Evolutionary conservation across 2,797 vertebrate genomes (phyloP), one percentile per base, ranked within the genome.

Genomic region (Pygocentrus nattereri): DNA sequence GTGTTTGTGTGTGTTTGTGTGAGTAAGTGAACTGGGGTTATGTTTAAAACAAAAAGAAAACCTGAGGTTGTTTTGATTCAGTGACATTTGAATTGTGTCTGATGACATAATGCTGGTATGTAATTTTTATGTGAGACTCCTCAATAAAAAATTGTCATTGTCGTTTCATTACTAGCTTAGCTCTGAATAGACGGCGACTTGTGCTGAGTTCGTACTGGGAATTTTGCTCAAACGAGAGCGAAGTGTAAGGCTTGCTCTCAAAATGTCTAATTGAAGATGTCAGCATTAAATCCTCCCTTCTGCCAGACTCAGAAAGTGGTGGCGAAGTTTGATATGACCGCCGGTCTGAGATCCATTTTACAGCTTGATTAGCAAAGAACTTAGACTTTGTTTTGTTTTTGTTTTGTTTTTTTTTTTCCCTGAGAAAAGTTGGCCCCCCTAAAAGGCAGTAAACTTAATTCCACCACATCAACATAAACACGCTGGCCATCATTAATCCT

Each of bases 401-500:
- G 27, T 61, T 21, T 30, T 21, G 41, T 41, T 41, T 41, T 41
- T 5, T 41, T 44, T 5, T 44, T 79, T 34, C 65, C 34, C 76
- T 23, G 23, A 10, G 15, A 21, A 71, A 81, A 58, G 56, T 31
- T 62, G 69, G 54, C 44, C 65, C 74, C 25, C 21, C 52, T 21
- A 61, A 73, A 73, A 68, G 47, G 50, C 77, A 71, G 62, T 27
- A 74, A 81, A 52, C 76, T 70, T 76, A 41, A 80, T 77, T 73
- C 61, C 59, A 69, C 74, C 58, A 49, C 68, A 58, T 79, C 80
- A 85, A 41, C 50, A 34, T 84, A 87, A 86, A 86, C 86, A 78
- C 84, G 87, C 80, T 71, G 82, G 70, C 71, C 77, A 80, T 76
- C 85, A 73, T 82, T 86, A 79, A 87, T 88, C 80, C 78, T 74